phyloP scores from a whole-genome alignment of 2,113 vertebrate genomes.

The Lates calcarifer region DNA sequence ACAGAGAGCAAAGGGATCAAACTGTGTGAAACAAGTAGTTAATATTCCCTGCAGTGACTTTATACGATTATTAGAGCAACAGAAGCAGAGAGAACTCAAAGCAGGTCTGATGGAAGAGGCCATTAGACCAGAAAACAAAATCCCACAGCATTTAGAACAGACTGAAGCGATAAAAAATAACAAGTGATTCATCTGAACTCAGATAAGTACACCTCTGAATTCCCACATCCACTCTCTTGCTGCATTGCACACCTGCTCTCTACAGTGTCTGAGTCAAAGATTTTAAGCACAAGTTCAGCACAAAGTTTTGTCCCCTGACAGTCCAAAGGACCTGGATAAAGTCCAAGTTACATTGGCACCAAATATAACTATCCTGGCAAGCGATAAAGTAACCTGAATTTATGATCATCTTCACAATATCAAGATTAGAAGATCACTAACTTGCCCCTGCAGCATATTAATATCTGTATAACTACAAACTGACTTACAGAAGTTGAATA shows the following conservation, averaged over 20 bases:
- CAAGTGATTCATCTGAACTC: neutral
- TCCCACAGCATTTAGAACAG: conserved; percentile 1
- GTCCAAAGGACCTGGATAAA: conserved; percentile 5
- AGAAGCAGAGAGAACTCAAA: neutral
- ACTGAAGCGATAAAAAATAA: conserved; percentile 12
- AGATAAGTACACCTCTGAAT: conserved; percentile 14
- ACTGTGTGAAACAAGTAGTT: neutral
- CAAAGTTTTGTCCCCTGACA: neutral
- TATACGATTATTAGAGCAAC: neutral
- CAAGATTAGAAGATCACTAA: neutral
- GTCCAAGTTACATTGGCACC: neutral
- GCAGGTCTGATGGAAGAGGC: conserved; percentile 23
- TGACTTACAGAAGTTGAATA: neutral
- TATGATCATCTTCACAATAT: neutral
- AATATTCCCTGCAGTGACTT: neutral
- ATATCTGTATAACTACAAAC: neutral
- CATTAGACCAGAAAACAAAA: conserved; percentile 6
- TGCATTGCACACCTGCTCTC: conserved; percentile 4
- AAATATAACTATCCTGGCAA: neutral
- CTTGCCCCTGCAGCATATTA: neutral
- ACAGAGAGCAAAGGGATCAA: neutral
- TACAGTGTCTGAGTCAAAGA: neutral
- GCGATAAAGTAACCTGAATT: neutral
- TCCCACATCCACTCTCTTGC: conserved; percentile 3
- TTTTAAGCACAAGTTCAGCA: neutral